Percentiles rank a stretch among this genome's conserved stretches.
These are phyloP conservation scores for Latheticus oryzae DNA, from an alignment of 2,888 invertebrate genomes.

Conservation along the genomic window DNA sequence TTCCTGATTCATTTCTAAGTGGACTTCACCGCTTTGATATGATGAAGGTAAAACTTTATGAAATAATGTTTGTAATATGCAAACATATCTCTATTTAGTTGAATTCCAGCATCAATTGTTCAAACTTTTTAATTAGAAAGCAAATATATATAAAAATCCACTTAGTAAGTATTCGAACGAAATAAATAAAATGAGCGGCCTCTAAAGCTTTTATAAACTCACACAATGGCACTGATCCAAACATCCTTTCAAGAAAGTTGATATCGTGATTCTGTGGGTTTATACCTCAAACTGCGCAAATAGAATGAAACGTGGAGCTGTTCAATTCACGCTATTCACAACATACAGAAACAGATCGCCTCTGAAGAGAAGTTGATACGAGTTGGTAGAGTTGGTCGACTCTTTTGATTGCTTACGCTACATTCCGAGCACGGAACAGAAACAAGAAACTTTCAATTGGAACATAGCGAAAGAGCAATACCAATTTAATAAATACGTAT, in stretches of 20 bases:
- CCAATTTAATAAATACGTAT: constrained; percentile 53
- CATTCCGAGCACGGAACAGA: constrained; percentile 55
- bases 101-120: background rate
- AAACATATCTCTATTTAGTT: background rate
- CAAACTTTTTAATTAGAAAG: constrained; percentile 41
- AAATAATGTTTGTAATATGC: too few relatives aligned
- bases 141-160: constrained; percentile 49
- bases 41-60: background rate
- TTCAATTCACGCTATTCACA: constrained; percentile 54
- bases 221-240: constrained; percentile 50
- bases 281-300: constrained; percentile 55
- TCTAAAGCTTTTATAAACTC: constrained; percentile 44
- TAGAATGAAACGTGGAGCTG: constrained; percentile 53
- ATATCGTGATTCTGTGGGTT: constrained; percentile 54
- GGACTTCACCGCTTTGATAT: background rate
- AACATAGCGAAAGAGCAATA: constrained; percentile 54
- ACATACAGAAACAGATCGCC: constrained; percentile 51
- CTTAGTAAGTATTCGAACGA: constrained; percentile 45
- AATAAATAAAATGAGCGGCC: constrained; percentile 48
- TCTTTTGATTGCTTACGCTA: constrained; percentile 55
- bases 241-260: constrained; percentile 53
- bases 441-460: constrained; percentile 58
- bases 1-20: constrained; percentile 6
- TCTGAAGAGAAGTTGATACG: constrained; percentile 54
- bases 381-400: constrained; percentile 47